Evolutionary conservation across 2,113 vertebrate species (phyloP).

Genomic region (Dipodomys stephensi): DNA sequence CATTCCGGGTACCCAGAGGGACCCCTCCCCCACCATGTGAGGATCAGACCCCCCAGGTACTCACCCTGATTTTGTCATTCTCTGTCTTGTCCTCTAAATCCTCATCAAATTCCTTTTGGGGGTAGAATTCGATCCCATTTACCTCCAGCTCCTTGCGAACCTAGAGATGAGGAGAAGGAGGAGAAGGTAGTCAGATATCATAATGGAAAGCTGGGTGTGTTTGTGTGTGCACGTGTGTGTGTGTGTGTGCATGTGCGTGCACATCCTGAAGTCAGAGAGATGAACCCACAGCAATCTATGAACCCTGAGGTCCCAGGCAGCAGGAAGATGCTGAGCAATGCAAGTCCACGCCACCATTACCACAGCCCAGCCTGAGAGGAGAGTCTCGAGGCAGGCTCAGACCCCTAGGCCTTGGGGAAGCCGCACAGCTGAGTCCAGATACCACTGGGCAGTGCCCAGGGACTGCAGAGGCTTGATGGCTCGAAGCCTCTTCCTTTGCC

Average conservation of each 20-base stretch:
- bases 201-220: neutral
- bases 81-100: constrained; percentile 98
- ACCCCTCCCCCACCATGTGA: neutral
- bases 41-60: constrained; percentile 31
- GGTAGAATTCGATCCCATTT: constrained; percentile 96
- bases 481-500: neutral
- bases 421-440: neutral
- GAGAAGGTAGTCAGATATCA: neutral
- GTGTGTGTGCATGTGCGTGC: rapidly evolving
- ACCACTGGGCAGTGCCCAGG: neutral
- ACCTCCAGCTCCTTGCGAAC: constrained; percentile 97
- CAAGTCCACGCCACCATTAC: neutral
- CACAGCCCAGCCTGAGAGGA: neutral
- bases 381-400: neutral
- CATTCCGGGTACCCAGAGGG: too few species aligned
- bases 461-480: neutral
- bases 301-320: neutral
- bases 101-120: constrained; percentile 98
- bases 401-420: neutral
- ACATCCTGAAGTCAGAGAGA: neutral
- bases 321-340: neutral
- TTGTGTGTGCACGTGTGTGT: rapidly evolving
- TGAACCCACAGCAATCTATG: neutral
- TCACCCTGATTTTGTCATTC: constrained; percentile 98
- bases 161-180: constrained; percentile 83